These are phyloP conservation scores for Epinephelus awoara DNA, from an alignment of 2,797 vertebrate species.

Conservation along the genomic window DNA sequence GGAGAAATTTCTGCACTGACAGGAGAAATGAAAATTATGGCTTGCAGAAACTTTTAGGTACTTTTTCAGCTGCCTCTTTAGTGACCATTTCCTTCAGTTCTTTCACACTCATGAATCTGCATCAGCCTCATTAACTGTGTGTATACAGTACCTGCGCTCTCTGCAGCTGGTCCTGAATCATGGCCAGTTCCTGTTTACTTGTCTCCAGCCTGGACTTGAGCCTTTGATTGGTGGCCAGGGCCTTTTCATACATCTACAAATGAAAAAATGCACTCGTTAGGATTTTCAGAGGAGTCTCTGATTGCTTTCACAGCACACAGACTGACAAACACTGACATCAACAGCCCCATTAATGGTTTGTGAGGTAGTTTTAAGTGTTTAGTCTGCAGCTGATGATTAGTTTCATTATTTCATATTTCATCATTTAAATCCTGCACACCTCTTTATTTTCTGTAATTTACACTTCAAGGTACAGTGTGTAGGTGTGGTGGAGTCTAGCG, in stretches of 20 bases:
- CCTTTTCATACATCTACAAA: constrained; percentile 91
- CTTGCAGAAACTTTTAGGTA: not conserved
- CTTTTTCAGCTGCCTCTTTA: not conserved
- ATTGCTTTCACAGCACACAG: not conserved
- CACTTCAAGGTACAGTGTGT: no score
- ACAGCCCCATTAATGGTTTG: not conserved
- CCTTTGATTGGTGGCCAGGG: constrained; percentile 92
- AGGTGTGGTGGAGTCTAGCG: no score
- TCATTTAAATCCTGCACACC: no score
- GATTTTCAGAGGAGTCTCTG: constrained; percentile 1
- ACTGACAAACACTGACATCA: not conserved
- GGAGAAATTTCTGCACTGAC: constrained; percentile 14
- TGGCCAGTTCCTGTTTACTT: constrained; percentile 89
- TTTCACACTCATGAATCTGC: not conserved
- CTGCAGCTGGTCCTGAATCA: constrained; percentile 91
- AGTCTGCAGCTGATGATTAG: not conserved
- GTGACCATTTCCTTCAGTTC: not conserved
- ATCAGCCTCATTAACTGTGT: not conserved
- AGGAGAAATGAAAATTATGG: not conserved
- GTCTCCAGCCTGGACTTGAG: constrained; percentile 92
- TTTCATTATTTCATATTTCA: not conserved
- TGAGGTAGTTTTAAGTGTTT: not conserved
- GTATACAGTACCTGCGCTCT: constrained; percentile 87
- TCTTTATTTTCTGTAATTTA: no score
- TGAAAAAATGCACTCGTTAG: constrained; percentile 36